phyloP scores from a whole-genome alignment of 2,888 invertebrate species.

The Sinotaia quadrata region DNA sequence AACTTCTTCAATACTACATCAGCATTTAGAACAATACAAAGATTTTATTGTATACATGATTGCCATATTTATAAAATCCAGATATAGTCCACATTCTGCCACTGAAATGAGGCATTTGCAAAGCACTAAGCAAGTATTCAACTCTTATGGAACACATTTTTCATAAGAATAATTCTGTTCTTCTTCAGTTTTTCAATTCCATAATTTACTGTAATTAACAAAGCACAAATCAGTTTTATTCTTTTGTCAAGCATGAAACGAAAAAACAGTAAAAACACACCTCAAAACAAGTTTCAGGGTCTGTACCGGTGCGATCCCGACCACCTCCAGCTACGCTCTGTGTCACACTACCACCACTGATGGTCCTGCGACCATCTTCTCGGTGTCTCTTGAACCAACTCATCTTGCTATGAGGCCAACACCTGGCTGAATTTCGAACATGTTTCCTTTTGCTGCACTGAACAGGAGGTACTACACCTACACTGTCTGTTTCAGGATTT shows the following conservation, averaged over 20 bases:
- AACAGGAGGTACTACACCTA: neutral
- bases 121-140: too few relatives aligned
- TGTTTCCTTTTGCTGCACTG: neutral
- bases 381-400: slow-evolving; percentile 53
- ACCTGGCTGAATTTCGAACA: neutral
- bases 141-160: too few relatives aligned
- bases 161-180: too few relatives aligned
- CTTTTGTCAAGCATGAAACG: neutral
- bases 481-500: too few relatives aligned
- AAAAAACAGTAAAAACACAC: slow-evolving; percentile 21
- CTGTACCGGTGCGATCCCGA: slow-evolving; percentile 73
- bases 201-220: too few relatives aligned
- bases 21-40: too few relatives aligned
- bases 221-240: neutral
- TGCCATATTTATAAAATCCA: too few relatives aligned
- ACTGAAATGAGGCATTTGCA: too few relatives aligned
- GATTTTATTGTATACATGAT: too few relatives aligned
- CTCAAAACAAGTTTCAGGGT: slow-evolving; percentile 85
- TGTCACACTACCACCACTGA: slow-evolving; percentile 36
- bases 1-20: too few relatives aligned
- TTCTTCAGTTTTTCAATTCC: too few relatives aligned
- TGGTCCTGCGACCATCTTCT: slow-evolving; percentile 12
- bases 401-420: slow-evolving; percentile 36
- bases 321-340: slow-evolving; percentile 27
- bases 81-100: too few relatives aligned